These are phyloP conservation scores for Drosophila atripex DNA, from an alignment of 2,888 invertebrate species.

Conservation along the genomic window DNA sequence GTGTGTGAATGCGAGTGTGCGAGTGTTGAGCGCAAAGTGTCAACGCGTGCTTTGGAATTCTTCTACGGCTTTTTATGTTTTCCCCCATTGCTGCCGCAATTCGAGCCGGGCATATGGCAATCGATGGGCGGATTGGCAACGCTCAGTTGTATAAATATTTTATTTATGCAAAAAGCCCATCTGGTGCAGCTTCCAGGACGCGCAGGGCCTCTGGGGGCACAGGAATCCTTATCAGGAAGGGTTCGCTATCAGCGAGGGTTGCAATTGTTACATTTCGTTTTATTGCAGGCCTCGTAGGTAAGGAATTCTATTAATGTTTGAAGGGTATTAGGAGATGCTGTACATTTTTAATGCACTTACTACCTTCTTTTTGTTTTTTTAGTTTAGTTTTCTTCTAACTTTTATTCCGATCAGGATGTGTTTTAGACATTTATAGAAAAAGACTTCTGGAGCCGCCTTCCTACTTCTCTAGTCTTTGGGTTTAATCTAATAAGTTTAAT, in stretches of 20 bases:
- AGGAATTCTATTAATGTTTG: conserved; percentile 30
- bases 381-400: neutral
- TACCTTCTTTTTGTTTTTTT: neutral
- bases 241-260: conserved; percentile 25
- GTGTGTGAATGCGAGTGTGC: conserved; percentile 38
- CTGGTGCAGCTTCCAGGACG: conserved; percentile 24
- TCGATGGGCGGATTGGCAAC: conserved; percentile 42
- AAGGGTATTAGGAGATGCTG: conserved; percentile 19
- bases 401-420: too few relatives aligned
- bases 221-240: conserved; percentile 27
- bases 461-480: too few relatives aligned
- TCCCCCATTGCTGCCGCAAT: conserved; percentile 5
- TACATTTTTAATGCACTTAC: neutral
- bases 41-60: conserved; percentile 77
- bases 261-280: conserved; percentile 30
- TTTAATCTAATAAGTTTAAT: too few relatives aligned
- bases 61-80: conserved; percentile 44
- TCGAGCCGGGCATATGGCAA: conserved; percentile 38
- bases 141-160: conserved; percentile 42
- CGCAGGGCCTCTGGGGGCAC: conserved; percentile 5
- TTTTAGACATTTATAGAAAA: too few relatives aligned
- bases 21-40: conserved; percentile 75
- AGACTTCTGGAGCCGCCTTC: too few relatives aligned
- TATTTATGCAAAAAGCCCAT: conserved; percentile 41
- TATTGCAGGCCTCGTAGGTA: conserved; percentile 22